Percentiles rank a stretch among this genome's conserved stretches.
Evolutionary conservation across 2,888 invertebrate genomes (phyloP).

Genomic region (Chymomyza fuscimana): DNA sequence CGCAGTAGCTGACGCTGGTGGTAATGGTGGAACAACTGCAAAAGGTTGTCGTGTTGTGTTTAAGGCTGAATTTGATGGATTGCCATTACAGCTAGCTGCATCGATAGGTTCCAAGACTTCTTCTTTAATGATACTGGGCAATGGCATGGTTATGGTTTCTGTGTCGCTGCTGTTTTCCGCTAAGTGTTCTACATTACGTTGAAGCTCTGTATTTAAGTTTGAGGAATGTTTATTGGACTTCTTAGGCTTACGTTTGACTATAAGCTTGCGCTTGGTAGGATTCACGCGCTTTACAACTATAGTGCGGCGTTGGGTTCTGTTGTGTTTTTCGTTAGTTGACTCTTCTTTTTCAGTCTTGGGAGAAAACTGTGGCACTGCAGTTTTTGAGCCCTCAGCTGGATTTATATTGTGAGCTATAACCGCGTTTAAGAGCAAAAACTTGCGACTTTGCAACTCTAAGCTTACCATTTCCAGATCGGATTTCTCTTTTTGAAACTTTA

Average conservation of each 20-base stretch:
- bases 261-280: constrained; percentile 30
- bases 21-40: constrained; percentile 53
- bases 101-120: constrained; percentile 13
- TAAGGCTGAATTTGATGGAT: not conserved
- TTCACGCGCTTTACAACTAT: constrained; percentile 32
- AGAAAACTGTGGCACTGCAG: not conserved
- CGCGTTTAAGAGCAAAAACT: constrained; percentile 73
- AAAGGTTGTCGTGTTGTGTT: constrained; percentile 28
- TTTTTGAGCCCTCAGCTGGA: not conserved
- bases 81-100: too few species aligned
- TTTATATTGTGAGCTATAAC: constrained; percentile 37
- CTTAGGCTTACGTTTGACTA: not conserved
- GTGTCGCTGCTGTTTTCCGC: not conserved
- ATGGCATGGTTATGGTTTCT: too few species aligned
- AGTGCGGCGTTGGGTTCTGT: constrained; percentile 13
- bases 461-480: constrained; percentile 74
- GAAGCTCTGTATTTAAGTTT: not conserved
- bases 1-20: constrained; percentile 47
- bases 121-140: constrained; percentile 14
- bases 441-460: constrained; percentile 76
- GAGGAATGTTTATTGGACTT: not conserved
- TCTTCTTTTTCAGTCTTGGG: not conserved
- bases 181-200: not conserved
- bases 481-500: constrained; percentile 78
- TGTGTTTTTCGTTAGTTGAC: not conserved